phyloP scores from a whole-genome alignment of 2,113 vertebrate genomes.

The Percopsis transmontana region DNA sequence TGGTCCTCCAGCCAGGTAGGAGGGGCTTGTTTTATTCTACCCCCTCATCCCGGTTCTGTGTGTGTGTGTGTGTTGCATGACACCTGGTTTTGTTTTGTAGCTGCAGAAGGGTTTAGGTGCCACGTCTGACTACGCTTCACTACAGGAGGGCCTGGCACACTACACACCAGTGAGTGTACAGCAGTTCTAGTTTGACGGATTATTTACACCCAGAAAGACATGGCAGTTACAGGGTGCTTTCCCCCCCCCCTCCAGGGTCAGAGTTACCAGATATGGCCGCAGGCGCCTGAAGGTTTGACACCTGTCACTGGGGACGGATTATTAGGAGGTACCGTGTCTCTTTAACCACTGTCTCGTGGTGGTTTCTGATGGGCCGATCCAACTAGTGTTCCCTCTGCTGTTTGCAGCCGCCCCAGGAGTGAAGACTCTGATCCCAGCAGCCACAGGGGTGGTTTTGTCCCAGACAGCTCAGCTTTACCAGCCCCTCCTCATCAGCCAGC shows the following conservation, averaged over 20 bases:
- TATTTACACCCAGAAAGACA: not conserved
- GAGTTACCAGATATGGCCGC: conserved; percentile 84
- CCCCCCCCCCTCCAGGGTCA: conserved; percentile 69
- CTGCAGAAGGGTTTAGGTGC: conserved; percentile 82
- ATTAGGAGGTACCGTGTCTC: conserved; percentile 61
- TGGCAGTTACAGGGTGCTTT: not conserved
- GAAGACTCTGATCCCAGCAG: conserved; percentile 72
- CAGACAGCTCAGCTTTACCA: conserved; percentile 89
- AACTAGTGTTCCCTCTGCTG: not conserved
- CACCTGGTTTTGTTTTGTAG: conserved; percentile 52
- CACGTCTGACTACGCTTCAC: conserved; percentile 78
- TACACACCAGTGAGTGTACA: conserved; percentile 83
- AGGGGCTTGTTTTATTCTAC: not conserved
- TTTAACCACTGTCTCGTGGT: not conserved
- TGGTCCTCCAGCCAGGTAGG: conserved; percentile 95
- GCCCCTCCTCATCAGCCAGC: conserved; percentile 77
- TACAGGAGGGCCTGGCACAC: conserved; percentile 83
- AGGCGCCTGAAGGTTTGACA: conserved; percentile 78
- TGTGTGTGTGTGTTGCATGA: not conserved
- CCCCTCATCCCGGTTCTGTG: not conserved
- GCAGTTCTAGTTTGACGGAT: not conserved
- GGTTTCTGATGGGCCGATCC: not conserved
- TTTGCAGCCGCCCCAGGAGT: conserved; percentile 71
- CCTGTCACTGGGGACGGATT: conserved; percentile 69
- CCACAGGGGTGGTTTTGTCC: conserved; percentile 84